Evolutionary conservation across 2,888 invertebrate species (phyloP), one percentile per base, ranked within the genome.

Genomic region (Drosophila atripex): DNA sequence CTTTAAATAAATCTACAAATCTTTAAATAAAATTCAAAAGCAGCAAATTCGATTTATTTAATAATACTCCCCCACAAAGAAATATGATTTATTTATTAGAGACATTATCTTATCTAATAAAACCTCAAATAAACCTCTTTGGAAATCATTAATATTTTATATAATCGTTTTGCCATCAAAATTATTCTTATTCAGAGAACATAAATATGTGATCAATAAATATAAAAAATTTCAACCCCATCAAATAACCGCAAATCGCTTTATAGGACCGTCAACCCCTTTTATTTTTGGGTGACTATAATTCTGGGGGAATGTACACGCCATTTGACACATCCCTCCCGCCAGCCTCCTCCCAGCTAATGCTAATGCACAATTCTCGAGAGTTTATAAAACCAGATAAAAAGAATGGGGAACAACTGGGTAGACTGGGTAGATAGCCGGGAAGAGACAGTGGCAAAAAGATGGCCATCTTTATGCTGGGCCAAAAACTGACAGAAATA

Each of bases 401-500:
- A 53, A 54, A 35, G 6, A n/a, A 39, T n/a, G 47, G 23, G 54
- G 46, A 57, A 75, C 43, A 59, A 32, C 50, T 46, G 50, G 25
- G 23, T 16, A 52, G 60, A 32, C 50, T 46, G 50, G 25, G 23
- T 16, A 52, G 60, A 53, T 58, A 61, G 47, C 57, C 9, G 49
- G 39, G 58, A 28, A 28, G 47, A 66, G 55, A 45, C 30, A 56
- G 58, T 47, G 45, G 41, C 49, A 49, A 59, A 59, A 52, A 73
- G 71, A 83, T 75, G 75, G 75, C 70, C 61, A 73, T 79, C 80
- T 79, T 79, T 63, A 69, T 69, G 75, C 53, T 77, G 77, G 63
- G 70, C 80, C 77, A 80, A 77, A 80, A 80, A 75, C 61, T 76
- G 86, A 83, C 86, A 76, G 73, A 71, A 76, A 80, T 78, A 80